Evolutionary conservation across 2,113 vertebrate genomes (phyloP), one percentile per base, ranked within the genome.

Genomic region (Gavialis gangeticus): DNA sequence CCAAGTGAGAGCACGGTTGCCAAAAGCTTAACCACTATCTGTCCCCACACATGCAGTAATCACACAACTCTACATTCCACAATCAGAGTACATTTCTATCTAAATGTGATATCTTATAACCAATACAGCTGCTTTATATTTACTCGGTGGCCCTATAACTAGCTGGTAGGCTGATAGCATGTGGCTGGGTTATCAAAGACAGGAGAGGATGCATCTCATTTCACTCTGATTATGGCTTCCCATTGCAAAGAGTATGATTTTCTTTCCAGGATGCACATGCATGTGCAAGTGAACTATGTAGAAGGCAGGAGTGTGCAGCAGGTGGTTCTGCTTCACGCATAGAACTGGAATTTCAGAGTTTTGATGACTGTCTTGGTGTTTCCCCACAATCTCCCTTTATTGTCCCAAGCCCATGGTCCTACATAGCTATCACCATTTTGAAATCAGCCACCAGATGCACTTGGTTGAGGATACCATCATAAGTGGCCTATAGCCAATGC

Each of bases 211-310:
- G 0, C 7, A n/a, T 18, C 78, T 34, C 67, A 25, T 75, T n/a
- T 46, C 46, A 46, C 46, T 46, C 46, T 22, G 34, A 71, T 37
- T 71, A 37, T 71, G 67, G 13, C 12, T 71, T 71, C 37, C 34
- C 30, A 12, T 12, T 37, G 30, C 67, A 71, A 73, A 37, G 46
- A 22, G 46, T 46, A 46, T 46, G 46, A 46, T 46, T 46, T 46
- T 46, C 46, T 46, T 46, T 46, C 46, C 46, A 73, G 57, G 46
- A 57, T n/a, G 16, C n/a, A 55, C 89, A 77, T 82, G 57, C 3
- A 28, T 0, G 0, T 55, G 17, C 46, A 59, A 21, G 67, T 0
- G 0, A 10, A 55, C 22, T n/a, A 46, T 3, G 15, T 0, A 12
- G 56, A 59, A 56, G 82, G 54, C 76, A 87, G 77, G 64, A 62